Evolutionary conservation across 2,888 invertebrate genomes (phyloP), one percentile per base, ranked within the genome.

Genomic region (Gibbula magus): DNA sequence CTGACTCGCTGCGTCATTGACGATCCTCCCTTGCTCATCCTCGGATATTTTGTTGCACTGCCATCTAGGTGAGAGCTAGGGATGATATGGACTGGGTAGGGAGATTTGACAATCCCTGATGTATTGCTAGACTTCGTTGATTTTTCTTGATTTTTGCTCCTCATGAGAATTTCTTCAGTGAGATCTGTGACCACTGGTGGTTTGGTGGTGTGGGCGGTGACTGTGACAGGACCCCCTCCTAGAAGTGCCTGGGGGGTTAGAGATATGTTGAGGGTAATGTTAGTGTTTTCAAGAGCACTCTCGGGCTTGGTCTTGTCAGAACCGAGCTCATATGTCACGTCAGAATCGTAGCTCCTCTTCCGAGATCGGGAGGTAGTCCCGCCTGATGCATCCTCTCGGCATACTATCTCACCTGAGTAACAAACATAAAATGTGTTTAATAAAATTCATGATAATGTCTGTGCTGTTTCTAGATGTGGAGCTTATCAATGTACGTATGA

Each of bases 211-310:
- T 80, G 82, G 39, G 86, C 84, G 22, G 84, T 83, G 66, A 86
- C 83, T 7, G 84, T 86, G 66, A 86, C 80, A 10, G 86, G 86
- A 13, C 83, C 82, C 25, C 83, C 82, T 2, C 86, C 86, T 35
- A 80, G 79, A 67, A 86, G 76, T 29, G 84, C 83, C 70, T 82
- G 80, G 1, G 82, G 84, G 39, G 83, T 78, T 18, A 86, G 79
- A 22, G 84, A 79, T 52, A 86, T 86, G 80, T 86, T 86, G 20
- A 86, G 80, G 32, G 81, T 82, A 39, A 85, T 85, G 66, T 82
- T 85, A 8, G 61, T 61, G 22, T 18, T 53, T 70, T 35, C 70
- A 73, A 25, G 61, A 16, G 25, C 29, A 61, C 61, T 29, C 25
- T 61, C 61, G 13, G 29, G 25, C 61, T 61, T 61, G 0, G 29